Conservation (phyloP, 2,888 invertebrate genomes). For the Limnephilus marmoratus region DNA sequence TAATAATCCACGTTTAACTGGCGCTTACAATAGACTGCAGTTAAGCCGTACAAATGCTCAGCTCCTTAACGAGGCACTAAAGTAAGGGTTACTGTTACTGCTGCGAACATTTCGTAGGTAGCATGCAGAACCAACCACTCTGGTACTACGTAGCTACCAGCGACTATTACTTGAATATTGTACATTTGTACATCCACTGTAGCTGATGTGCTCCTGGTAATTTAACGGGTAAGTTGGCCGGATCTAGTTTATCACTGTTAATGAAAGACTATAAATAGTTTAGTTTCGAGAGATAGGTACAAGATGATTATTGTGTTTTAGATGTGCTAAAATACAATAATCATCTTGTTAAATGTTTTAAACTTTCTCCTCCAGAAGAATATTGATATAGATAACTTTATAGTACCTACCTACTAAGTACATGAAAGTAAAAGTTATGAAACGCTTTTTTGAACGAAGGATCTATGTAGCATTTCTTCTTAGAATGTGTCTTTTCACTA, state of each 20-base stretch:
- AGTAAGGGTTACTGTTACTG: not conserved
- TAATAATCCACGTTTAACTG: not conserved
- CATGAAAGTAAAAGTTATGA: no score
- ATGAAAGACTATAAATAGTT: not conserved
- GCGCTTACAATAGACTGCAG: not conserved
- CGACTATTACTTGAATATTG: not conserved
- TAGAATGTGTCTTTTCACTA: no score
- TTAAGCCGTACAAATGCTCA: slow-evolving; percentile 25
- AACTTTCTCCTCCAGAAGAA: no score
- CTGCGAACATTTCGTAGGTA: not conserved
- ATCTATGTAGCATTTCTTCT: no score
- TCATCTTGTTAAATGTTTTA: no score
- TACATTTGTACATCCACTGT: not conserved
- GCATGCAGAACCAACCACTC: not conserved
- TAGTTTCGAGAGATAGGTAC: not conserved
- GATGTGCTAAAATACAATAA: no score
- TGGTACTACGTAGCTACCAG: not conserved
- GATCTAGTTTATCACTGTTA: not conserved
- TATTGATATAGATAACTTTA: no score
- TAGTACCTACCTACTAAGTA: no score
- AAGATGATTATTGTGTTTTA: no score
- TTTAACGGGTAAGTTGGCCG: not conserved
- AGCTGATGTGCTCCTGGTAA: not conserved
- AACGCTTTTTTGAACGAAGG: no score
- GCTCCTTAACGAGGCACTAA: slow-evolving; percentile 13